phyloP scores from a whole-genome alignment of 2,113 vertebrate genomes.

The Monopterus albus region DNA sequence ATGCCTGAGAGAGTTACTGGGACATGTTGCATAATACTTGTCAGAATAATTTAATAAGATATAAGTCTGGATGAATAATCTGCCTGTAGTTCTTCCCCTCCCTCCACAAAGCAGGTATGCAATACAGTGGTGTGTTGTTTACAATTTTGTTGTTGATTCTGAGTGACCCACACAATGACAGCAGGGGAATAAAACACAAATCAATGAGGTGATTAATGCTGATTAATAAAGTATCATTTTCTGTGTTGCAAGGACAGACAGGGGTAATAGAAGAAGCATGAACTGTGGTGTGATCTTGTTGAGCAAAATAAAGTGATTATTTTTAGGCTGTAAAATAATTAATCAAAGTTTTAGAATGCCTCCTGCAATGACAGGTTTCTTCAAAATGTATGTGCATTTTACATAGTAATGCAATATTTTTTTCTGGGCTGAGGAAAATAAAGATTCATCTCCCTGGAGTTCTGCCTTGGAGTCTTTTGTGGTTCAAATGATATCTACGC shows the following conservation, averaged over 20 bases:
- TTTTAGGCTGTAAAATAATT: conserved; percentile 22
- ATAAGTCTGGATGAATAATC: conserved; percentile 30
- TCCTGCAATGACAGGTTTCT: conserved; percentile 36
- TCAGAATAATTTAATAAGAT: conserved; percentile 43
- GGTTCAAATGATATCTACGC: conserved; percentile 29
- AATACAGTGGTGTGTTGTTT: conserved; percentile 30
- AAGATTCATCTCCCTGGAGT: conserved; percentile 38
- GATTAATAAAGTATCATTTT: conserved; percentile 39
- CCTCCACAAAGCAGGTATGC: conserved; percentile 14
- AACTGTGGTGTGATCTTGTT: conserved; percentile 14
- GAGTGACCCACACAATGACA: background rate
- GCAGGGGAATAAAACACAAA: background rate
- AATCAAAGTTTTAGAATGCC: conserved; percentile 11
- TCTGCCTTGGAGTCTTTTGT: conserved; percentile 46
- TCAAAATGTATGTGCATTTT: conserved; percentile 42
- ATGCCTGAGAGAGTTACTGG: conserved; percentile 18
- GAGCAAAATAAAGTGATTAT: conserved; percentile 26
- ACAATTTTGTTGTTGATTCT: conserved; percentile 12
- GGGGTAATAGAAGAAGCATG: conserved; percentile 28
- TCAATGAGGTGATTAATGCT: conserved; percentile 29
- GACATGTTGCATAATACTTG: conserved; percentile 52
- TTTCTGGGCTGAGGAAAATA: conserved; percentile 30
- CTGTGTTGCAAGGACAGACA: conserved; percentile 27
- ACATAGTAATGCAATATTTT: conserved; percentile 20
- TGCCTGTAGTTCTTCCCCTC: background rate